A percentile compares a stretch with the other conserved stretches of the same genome.
phyloP scores from a whole-genome alignment of 1,140 invertebrate genomes.

The Aphaenogaster ashmeadi region DNA sequence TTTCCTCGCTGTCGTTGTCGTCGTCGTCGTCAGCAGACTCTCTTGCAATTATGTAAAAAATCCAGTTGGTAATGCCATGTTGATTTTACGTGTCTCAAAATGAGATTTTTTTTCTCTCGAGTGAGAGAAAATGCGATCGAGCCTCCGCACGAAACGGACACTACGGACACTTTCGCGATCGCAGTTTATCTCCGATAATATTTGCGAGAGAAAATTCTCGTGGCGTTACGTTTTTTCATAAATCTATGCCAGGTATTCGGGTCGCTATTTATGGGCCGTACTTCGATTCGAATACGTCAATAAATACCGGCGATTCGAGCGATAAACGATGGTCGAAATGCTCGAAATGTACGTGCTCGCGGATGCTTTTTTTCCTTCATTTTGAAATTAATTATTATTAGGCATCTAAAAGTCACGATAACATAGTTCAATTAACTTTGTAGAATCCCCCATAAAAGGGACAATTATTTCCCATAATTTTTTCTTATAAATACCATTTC shows the following conservation, averaged over 20 bases:
- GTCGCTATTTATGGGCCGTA: background rate
- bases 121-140: background rate
- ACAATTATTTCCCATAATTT: background rate
- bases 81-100: background rate
- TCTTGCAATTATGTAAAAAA: conserved; percentile 32
- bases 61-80: background rate
- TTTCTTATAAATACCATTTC: background rate
- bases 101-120: background rate
- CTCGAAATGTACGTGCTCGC: background rate
- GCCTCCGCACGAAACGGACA: background rate
- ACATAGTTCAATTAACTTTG: background rate
- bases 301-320: conserved; percentile 11
- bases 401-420: background rate
- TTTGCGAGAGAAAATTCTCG: conserved; percentile 13
- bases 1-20: background rate
- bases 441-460: background rate
- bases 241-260: conserved; percentile 22
- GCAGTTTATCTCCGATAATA: conserved; percentile 15
- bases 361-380: background rate
- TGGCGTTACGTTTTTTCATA: conserved; percentile 13
- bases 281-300: conserved; percentile 12
- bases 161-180: background rate
- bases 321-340: background rate
- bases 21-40: background rate
- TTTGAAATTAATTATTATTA: background rate